Evolutionary conservation across 1,140 invertebrate species (phyloP), one percentile per base, ranked within the genome.

Genomic region (Calephelis nemesis): DNA sequence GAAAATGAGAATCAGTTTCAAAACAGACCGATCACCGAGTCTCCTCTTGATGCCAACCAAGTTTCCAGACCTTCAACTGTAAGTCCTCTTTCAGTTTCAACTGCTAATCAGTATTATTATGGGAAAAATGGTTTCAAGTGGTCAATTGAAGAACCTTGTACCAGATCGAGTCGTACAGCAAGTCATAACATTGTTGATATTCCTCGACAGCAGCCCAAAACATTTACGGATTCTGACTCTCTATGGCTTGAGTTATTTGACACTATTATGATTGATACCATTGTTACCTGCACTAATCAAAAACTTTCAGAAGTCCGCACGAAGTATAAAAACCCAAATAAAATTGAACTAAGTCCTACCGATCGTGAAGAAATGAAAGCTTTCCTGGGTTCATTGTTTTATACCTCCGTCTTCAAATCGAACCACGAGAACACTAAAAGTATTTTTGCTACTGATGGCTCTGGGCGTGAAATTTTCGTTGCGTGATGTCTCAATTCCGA

Each of bases 361-460:
- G 58, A 66, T 63, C 69, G 64, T 63, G 69, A 66, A 63, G 60
- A 70, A 66, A 63, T 70, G 54, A 62, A 70, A 70, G 69, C 62
- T 68, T 65, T 71, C 19, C 52, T 71, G 62, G 65, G 70, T 60
- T 65, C n/a, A 49, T 68, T 71, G 49, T 68, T 68, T 68, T 71
- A 71, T 65, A 49, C 15, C 15, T 71, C 15, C 65, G 40, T 71
- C 45, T 67, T 67, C 39, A 67, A 68, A 65, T 65, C 50, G 45
- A 71, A 71, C 60, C 62, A 71, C 52, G 65, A 64, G 62, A 68
- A 71, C 39, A 65, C 62, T 60, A 68, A 65, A 60, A 40, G 45
- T 45, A 71, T 71, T 63, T 70, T 74, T 74, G 69, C 69, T 63
- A 71, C 69, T 60, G 73, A 74, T 71, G 69, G 73, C 50, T 63